phyloP scores from a whole-genome alignment of 1,140 invertebrate genomes.

The Drosophila simulans region DNA sequence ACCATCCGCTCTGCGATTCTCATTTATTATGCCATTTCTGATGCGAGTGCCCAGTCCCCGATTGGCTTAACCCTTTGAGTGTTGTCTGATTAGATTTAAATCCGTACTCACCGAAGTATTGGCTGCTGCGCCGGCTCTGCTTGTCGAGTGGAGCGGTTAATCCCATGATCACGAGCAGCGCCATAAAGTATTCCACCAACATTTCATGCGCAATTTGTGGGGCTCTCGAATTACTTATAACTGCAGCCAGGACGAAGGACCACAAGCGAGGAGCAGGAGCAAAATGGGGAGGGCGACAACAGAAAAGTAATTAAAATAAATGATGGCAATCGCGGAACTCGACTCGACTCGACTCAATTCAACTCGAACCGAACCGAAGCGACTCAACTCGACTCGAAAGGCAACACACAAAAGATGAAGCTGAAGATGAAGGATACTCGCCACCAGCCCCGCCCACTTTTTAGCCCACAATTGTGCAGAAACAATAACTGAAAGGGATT shows the following conservation, averaged over 20 bases:
- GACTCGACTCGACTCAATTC: conserved; percentile 33
- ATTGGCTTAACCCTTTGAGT: conserved; percentile 32
- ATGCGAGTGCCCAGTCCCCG: conserved; percentile 20
- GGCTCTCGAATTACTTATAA: conserved; percentile 73
- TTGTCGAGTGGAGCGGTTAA: conserved; percentile 82
- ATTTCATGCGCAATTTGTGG: conserved; percentile 84
- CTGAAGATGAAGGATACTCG: conserved; percentile 28
- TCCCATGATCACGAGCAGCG: conserved; percentile 84
- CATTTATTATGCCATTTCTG: conserved; percentile 33
- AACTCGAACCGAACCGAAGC: neutral
- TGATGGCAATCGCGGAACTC: conserved; percentile 71
- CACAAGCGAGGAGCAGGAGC: neutral
- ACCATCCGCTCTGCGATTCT: neutral
- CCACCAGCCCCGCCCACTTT: neutral
- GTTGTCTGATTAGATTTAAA: conserved; percentile 51
- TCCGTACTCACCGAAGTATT: conserved; percentile 74
- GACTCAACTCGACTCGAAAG: conserved; percentile 1
- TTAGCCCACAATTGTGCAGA: conserved; percentile 14
- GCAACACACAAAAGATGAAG: conserved; percentile 33
- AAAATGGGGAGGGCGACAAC: conserved; percentile 34
- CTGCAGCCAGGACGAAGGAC: conserved; percentile 50
- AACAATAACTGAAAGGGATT: conserved; percentile 66
- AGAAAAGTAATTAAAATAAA: conserved; percentile 81
- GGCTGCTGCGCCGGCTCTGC: conserved; percentile 59
- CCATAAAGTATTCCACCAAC: conserved; percentile 84